Conservation (phyloP, 2,888 invertebrate genomes). For the Dynastes maya region DNA sequence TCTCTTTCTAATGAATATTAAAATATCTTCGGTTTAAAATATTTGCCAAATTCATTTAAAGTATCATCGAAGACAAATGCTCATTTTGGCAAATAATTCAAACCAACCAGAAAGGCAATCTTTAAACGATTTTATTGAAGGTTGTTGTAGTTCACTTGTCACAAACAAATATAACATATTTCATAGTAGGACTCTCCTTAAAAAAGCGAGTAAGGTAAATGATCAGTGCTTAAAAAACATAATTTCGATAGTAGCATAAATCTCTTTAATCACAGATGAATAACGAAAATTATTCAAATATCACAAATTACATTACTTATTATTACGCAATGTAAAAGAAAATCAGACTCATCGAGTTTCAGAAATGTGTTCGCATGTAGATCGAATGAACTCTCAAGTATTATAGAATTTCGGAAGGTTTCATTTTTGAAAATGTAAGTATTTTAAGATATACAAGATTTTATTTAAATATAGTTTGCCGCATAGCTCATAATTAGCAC, state of each 20-base stretch:
- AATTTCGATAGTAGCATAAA: slow-evolving; percentile 22
- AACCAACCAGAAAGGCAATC: background rate
- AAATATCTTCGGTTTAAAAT: slow-evolving; percentile 29
- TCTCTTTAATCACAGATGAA: slow-evolving; percentile 23
- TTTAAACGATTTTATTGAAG: background rate
- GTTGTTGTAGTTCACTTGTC: background rate
- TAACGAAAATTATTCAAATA: slow-evolving; percentile 26
- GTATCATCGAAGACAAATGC: background rate
- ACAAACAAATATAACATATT: too few species aligned
- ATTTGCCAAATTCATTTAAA: background rate
- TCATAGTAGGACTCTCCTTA: too few species aligned
- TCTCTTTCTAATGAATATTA: slow-evolving; percentile 28
- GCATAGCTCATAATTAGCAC: slow-evolving; percentile 12
- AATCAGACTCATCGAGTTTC: slow-evolving; percentile 7
- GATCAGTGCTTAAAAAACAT: slow-evolving; percentile 11
- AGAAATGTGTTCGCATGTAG: slow-evolving; percentile 1
- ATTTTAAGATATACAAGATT: background rate
- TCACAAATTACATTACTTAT: slow-evolving; percentile 37
- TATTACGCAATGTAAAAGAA: background rate
- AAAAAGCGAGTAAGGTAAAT: too few species aligned
- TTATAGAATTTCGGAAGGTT: background rate
- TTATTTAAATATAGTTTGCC: slow-evolving; percentile 24
- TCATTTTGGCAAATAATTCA: background rate
- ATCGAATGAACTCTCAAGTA: background rate
- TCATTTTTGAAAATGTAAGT: background rate